Percentiles rank a stretch among this genome's conserved stretches.
Conservation (phyloP, 2,113 vertebrate species). For the Gulo gulo region DNA sequence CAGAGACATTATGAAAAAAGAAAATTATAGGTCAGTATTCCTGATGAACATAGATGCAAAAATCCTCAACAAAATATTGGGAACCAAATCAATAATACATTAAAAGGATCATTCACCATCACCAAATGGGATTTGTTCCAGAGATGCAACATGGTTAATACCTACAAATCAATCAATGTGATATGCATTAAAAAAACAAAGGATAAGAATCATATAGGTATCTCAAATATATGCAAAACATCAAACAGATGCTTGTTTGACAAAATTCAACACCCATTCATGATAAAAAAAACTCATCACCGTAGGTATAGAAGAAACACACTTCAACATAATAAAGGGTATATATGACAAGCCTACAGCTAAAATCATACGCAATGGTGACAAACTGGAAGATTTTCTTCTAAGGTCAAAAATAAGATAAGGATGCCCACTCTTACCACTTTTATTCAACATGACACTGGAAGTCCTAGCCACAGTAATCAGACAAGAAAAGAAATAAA, state of each 20-base stretch:
- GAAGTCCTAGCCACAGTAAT: neutral
- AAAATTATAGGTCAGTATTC: neutral
- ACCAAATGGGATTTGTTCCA: neutral
- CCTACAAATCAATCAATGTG: neutral
- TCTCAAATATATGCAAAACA: neutral
- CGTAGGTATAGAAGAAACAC: neutral
- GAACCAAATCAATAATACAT: neutral
- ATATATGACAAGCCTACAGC: neutral
- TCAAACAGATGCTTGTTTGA: neutral
- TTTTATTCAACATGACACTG: neutral
- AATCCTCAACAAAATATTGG: neutral
- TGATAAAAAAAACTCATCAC: neutral
- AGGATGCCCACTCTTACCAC: neutral
- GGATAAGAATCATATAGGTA: neutral
- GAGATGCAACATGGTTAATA: neutral
- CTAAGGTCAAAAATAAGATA: neutral
- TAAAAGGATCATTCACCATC: neutral
- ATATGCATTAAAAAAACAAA: neutral
- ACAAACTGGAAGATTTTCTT: neutral
- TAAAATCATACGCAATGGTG: neutral
- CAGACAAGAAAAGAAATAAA: neutral
- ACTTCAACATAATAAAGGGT: neutral
- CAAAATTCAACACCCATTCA: neutral
- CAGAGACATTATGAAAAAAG: neutral
- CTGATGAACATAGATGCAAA: neutral